Base-by-base conservation (phyloP, 2,797 vertebrate genomes). In the Melanotaenia trifasciata region DNA sequence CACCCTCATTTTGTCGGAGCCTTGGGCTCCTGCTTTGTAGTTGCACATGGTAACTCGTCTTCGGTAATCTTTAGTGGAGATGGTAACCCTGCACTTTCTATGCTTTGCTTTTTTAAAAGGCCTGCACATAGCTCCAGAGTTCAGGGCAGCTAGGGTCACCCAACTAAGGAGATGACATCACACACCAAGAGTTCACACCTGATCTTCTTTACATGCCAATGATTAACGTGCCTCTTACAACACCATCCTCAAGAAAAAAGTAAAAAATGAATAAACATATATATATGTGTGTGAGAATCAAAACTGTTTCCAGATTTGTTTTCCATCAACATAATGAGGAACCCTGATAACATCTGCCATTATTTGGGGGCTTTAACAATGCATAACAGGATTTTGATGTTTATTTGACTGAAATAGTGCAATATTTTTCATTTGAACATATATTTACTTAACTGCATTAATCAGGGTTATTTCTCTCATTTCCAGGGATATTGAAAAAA, bases 21-120 rank as follows among this genome's bases (percentile, higher is more conserved):
- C 78, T 72, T 74, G 78, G 68, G 83, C 78, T 81, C 70, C 73
- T 30, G 47, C 84, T 90, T 86, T 90, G 84, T 87, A 85, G 80
- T 84, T 80, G 50, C 63, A 76, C 64, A 45, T 69, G 76, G 83
- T 87, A 81, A 86, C 81, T 28, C 58, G 58, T 67, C 45, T 73
- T 56, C 74, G 70, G 78, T 80, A 71, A 89, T 84, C 67, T 72
- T 53, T 51, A 81, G 71, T 76, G 43, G 30, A 65, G 80, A 58
- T 54, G 50, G 72, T 79, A 83, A 86, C 67, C 67, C 74, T 66
- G 74, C 75, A 81, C 79, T 70, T 58, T 24, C 60, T 45, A 72
- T 30, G 64, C 53, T 2, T 18, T 14, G 50, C 79, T 81, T 79
- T 82, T 89, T 88, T 43, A 16, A 28, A 78, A 77, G 77, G 73